These are phyloP conservation scores for Ephydatia muelleri DNA, from an alignment of 37 sponge, comb jelly and placozoan species.

Conservation along the genomic window DNA sequence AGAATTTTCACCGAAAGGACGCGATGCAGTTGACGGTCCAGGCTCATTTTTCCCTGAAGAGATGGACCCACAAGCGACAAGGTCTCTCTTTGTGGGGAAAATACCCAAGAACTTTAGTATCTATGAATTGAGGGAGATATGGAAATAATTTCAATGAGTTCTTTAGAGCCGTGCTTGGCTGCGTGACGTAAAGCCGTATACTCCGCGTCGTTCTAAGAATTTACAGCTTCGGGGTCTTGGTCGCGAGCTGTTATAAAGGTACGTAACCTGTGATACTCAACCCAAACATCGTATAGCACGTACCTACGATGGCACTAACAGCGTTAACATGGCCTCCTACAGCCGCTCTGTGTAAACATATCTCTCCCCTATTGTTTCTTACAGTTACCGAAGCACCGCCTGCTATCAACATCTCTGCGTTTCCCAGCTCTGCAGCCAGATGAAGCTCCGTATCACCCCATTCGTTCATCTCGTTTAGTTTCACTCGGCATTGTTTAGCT, in stretches of 20 bases:
- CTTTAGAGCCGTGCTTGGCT: slow-evolving; percentile 66
- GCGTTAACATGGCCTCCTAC: slow-evolving; percentile 56
- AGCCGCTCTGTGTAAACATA: slow-evolving; percentile 72
- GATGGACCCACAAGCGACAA: slow-evolving; percentile 55
- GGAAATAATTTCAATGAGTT: slow-evolving; percentile 56
- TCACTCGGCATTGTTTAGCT: slow-evolving; percentile 27
- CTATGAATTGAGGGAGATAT: slow-evolving; percentile 73
- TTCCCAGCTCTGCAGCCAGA: slow-evolving; percentile 71
- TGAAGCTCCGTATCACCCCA: slow-evolving; percentile 82
- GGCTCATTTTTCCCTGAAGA: neutral
- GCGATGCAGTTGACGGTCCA: slow-evolving; percentile 19
- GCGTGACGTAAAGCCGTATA: slow-evolving; percentile 80
- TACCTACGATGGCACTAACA: slow-evolving; percentile 63
- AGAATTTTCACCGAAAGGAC: slow-evolving; percentile 50
- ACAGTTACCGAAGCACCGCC: slow-evolving; percentile 74
- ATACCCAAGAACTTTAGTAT: slow-evolving; percentile 73
- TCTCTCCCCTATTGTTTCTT: slow-evolving; percentile 77
- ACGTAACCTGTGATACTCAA: too few relatives aligned
- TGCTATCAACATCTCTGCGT: slow-evolving; percentile 65
- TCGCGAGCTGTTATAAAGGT: slow-evolving; percentile 28
- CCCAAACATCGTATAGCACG: neutral
- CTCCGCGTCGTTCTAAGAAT: slow-evolving; percentile 72
- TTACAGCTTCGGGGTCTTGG: slow-evolving; percentile 66
- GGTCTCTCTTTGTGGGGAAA: slow-evolving; percentile 88
- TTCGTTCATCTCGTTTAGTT: slow-evolving; percentile 66